Percentiles rank a stretch among this genome's conserved stretches.
These are phyloP conservation scores for Pteria penguin DNA, from an alignment of 2,888 invertebrate genomes.

Conservation along the genomic window DNA sequence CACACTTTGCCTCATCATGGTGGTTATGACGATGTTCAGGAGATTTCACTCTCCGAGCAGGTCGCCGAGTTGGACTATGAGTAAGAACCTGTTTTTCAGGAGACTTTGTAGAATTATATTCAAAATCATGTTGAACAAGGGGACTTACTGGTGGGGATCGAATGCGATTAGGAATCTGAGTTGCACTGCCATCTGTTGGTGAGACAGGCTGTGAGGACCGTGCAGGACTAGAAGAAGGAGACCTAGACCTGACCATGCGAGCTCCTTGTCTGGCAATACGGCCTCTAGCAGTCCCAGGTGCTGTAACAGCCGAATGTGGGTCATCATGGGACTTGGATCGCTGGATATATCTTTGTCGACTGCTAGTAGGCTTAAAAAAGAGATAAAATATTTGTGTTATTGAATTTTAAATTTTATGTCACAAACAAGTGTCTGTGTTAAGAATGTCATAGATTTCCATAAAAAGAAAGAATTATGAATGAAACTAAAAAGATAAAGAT, in stretches of 20 bases:
- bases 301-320: conserved; percentile 66
- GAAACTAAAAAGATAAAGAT: too few relatives aligned
- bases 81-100: conserved; percentile 42
- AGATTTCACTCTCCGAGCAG: conserved; percentile 41
- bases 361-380: conserved; percentile 44
- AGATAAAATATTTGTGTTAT: conserved; percentile 31
- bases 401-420: background rate
- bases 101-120: conserved; percentile 44
- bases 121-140: conserved; percentile 15
- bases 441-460: too few relatives aligned
- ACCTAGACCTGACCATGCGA: conserved; percentile 72
- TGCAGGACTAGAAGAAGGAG: conserved; percentile 76
- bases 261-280: conserved; percentile 78
- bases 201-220: conserved; percentile 78
- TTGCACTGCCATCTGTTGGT: too few relatives aligned
- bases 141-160: conserved; percentile 31
- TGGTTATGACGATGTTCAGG: background rate
- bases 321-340: conserved; percentile 79
- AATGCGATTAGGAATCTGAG: too few relatives aligned
- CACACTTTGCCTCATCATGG: background rate
- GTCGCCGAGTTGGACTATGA: conserved; percentile 35
- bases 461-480: too few relatives aligned
- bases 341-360: conserved; percentile 73
- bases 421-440: too few relatives aligned
- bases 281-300: conserved; percentile 72